Conservation (phyloP, 2,797 vertebrate genomes). For the Gallirallus australis region DNA sequence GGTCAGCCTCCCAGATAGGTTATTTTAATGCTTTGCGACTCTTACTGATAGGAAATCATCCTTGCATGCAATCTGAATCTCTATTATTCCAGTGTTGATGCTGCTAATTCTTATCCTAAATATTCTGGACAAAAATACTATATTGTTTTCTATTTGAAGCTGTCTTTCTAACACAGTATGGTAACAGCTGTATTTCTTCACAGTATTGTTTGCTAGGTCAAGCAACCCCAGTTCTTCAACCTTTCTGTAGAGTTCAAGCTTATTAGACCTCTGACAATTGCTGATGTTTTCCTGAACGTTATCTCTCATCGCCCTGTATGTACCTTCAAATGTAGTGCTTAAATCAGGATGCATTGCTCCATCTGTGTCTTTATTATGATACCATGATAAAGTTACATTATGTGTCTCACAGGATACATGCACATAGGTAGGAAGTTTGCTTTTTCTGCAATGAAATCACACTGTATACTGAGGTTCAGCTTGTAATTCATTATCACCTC, state of each 20-base stretch:
- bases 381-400: background rate
- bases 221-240: background rate
- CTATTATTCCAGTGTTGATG: background rate
- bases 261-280: background rate
- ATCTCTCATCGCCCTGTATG: rapidly evolving
- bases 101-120: background rate
- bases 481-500: background rate
- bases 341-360: background rate
- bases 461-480: background rate
- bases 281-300: background rate
- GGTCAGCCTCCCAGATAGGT: background rate
- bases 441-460: background rate
- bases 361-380: background rate
- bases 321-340: background rate
- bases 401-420: background rate
- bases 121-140: background rate
- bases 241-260: background rate
- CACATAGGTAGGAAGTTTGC: background rate
- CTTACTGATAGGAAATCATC: background rate
- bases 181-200: background rate
- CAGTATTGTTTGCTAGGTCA: background rate
- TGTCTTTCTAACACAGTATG: background rate
- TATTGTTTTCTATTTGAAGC: background rate
- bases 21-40: background rate
- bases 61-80: background rate